Conservation (phyloP, 2,888 invertebrate genomes). For the Pecten maximus region DNA sequence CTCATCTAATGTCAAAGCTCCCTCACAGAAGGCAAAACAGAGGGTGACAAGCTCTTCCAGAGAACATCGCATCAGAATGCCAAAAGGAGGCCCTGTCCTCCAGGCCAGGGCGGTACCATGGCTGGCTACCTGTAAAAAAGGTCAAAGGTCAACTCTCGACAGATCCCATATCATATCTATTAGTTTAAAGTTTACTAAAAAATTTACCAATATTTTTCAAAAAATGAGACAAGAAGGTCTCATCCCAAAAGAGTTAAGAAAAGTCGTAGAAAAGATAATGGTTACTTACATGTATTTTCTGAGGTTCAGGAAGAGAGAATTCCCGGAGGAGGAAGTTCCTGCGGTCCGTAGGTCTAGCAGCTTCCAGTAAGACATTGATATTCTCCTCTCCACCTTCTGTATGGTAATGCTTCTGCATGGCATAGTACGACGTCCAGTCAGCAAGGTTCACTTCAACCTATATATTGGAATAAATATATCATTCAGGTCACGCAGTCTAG, state of each 20-base stretch:
- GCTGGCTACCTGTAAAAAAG: conserved; percentile 61
- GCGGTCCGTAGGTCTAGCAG: conserved; percentile 58
- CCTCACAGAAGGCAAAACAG: conserved; percentile 69
- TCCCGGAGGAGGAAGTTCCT: conserved; percentile 59
- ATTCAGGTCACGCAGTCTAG: too few species aligned
- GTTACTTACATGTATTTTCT: conserved; percentile 67
- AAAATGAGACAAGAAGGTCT: too few species aligned
- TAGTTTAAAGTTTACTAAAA: too few species aligned
- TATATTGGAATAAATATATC: background rate
- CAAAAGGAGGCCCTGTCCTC: conserved; percentile 70
- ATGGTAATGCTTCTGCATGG: conserved; percentile 54
- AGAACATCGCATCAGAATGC: conserved; percentile 69
- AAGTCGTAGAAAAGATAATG: background rate
- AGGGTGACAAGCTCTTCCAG: conserved; percentile 63
- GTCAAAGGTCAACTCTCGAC: too few species aligned
- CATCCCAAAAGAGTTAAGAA: too few species aligned
- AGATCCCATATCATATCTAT: too few species aligned
- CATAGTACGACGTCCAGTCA: conserved; percentile 66
- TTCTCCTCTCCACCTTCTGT: conserved; percentile 44
- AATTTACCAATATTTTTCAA: too few species aligned
- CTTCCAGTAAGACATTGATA: conserved; percentile 66
- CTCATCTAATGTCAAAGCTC: conserved; percentile 66
- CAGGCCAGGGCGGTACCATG: conserved; percentile 71
- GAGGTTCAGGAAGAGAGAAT: conserved; percentile 56
- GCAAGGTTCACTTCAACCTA: conserved; percentile 66